Conservation (phyloP, 2,888 invertebrate genomes). For the Oscheius sp. region DNA sequence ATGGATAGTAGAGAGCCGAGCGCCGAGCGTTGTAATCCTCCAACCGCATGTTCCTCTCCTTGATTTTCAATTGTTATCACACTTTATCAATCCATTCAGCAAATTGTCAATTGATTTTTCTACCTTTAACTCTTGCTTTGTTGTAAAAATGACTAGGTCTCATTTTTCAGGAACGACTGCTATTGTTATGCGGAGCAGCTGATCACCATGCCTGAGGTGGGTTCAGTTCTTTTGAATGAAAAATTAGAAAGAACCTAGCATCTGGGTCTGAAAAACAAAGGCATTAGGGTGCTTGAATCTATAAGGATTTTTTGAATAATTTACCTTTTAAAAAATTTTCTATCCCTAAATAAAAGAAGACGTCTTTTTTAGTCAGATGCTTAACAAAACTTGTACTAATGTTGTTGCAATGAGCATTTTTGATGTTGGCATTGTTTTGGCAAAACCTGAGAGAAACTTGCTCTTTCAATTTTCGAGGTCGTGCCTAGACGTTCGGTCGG, state of each 20-base stretch:
- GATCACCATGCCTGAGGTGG: conserved; percentile 25
- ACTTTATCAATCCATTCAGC: neutral
- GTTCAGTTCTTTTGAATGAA: neutral
- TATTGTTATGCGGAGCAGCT: conserved; percentile 5
- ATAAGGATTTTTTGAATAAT: too few species aligned
- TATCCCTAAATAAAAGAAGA: too few species aligned
- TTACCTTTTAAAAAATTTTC: too few species aligned
- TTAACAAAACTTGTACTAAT: too few species aligned
- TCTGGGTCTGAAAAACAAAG: neutral
- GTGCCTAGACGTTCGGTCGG: neutral
- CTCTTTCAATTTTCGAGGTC: too few species aligned
- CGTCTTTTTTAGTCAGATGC: too few species aligned
- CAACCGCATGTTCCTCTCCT: conserved; percentile 20
- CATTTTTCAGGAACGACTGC: conserved; percentile 1
- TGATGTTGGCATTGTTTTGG: too few species aligned
- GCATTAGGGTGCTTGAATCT: too few species aligned
- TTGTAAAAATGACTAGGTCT: too few species aligned
- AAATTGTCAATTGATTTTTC: neutral
- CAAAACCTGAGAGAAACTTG: too few species aligned
- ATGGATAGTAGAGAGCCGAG: conserved; percentile 20
- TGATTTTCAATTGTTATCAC: conserved; percentile 3
- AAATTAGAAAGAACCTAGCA: neutral
- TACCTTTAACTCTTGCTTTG: neutral
- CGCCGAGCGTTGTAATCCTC: conserved; percentile 10
- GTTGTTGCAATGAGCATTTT: too few species aligned